Evolutionary conservation across 2,113 vertebrate genomes (phyloP).

Genomic region (Leptosomus discolor): DNA sequence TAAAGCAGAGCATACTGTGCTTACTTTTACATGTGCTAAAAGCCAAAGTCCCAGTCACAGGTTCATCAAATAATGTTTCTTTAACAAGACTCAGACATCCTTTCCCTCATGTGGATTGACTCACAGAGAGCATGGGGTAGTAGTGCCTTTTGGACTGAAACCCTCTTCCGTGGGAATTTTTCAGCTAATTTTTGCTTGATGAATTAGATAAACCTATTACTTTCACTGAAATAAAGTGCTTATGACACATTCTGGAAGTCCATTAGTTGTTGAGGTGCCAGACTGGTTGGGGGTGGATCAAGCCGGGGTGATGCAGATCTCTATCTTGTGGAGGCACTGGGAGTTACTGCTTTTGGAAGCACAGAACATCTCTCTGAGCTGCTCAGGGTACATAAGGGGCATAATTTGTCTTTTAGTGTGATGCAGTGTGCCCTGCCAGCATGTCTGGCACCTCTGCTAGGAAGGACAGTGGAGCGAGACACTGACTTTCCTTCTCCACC

Average conservation of each 20-base stretch:
- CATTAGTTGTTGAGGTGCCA: background rate
- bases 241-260: background rate
- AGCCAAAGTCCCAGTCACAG: background rate
- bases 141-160: background rate
- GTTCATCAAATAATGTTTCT: background rate
- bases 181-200: background rate
- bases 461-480: no score
- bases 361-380: background rate
- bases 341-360: background rate
- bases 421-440: background rate
- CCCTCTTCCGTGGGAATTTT: background rate
- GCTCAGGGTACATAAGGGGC: background rate
- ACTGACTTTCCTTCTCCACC: background rate
- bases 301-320: background rate
- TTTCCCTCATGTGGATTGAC: background rate
- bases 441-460: background rate
- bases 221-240: background rate
- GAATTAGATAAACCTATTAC: background rate
- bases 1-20: background rate
- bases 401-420: background rate
- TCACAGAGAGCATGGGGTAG: background rate
- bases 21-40: background rate
- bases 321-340: background rate
- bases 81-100: background rate
- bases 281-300: background rate